Percentiles rank a stretch among this genome's conserved stretches.
phyloP scores from a whole-genome alignment of 2,113 vertebrate genomes.

The Istiophorus platypterus region DNA sequence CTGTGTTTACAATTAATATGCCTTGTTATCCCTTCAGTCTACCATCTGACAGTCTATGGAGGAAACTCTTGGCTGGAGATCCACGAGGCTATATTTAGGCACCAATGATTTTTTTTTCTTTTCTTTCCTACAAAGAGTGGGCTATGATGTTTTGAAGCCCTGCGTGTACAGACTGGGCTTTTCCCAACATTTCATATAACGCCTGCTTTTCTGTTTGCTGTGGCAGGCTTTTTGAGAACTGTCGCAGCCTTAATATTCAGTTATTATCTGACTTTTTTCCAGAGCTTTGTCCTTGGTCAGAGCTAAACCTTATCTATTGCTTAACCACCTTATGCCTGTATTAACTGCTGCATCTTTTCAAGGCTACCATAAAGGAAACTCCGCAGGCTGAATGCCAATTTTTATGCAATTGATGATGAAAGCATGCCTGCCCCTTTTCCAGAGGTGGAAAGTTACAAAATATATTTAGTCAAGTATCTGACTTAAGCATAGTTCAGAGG shows the following conservation, averaged over 20 bases:
- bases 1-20: constrained; percentile 68
- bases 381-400: not conserved
- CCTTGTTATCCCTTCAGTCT: constrained; percentile 47
- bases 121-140: constrained; percentile 30
- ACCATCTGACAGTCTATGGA: constrained; percentile 44
- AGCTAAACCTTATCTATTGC: not conserved
- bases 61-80: constrained; percentile 58
- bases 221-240: constrained; percentile 4
- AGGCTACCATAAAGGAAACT: not conserved
- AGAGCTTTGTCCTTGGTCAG: not conserved
- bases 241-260: constrained; percentile 11
- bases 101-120: constrained; percentile 37
- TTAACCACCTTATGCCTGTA: not conserved
- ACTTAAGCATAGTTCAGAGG: not conserved
- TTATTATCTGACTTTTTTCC: constrained; percentile 32
- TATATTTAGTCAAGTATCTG: not conserved
- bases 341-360: not conserved
- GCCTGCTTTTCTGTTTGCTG: constrained; percentile 37
- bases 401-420: constrained; percentile 13
- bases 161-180: constrained; percentile 21
- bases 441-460: not conserved
- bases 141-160: constrained; percentile 22
- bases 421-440: not conserved
- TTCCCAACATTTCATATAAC: constrained; percentile 41
- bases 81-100: constrained; percentile 68